Base-by-base conservation (phyloP, 1,140 invertebrate species). In the Belonocnema kinseyi region DNA sequence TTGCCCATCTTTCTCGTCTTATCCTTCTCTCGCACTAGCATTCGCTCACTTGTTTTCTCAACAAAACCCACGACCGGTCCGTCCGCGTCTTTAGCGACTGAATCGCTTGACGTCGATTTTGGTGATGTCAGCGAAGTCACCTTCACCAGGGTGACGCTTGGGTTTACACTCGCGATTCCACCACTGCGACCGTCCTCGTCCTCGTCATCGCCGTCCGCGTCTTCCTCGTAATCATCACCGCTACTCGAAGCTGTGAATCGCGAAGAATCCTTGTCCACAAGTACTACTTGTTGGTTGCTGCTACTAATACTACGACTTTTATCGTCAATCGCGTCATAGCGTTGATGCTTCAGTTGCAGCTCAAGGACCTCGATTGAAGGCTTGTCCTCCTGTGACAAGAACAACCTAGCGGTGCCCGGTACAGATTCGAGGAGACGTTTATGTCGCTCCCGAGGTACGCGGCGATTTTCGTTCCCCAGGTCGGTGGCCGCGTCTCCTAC, bases 361-460 rank as follows among this genome's bases (percentile, higher is more conserved):
- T 46, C 40, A 46, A 46, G 40, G 40, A 46, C 10, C 40, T 46
- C 40, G 10, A 46, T 46, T 11, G 40, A 46, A 53, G 52, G 75
- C 58, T 70, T 75, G 77, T 80, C 77, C 77, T 74, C 70, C 50
- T 52, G 70, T 75, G 53, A 81, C 77, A 72, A 77, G 77, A 52
- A 74, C 19, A 51, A 13, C 53, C 56, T 58, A 79, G 54, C 52
- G 56, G 70, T 50, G n/a, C 40, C 33, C 10, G 40, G n/a, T 33
- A 33, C 14, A n/a, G 26, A 66, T 8, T 75, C 77, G 72, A 79
- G 79, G 70, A 77, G 70, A 66, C 82, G 78, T 87, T 88, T 88
- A 77, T 88, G 84, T 77, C 87, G 80, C 73, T 88, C 86, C 72
- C 87, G 85, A 21, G 84, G 82, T 76, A 86, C 83, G 78, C 87